phyloP scores from a whole-genome alignment of 1,140 invertebrate species.

The Parapsyche elsis region DNA sequence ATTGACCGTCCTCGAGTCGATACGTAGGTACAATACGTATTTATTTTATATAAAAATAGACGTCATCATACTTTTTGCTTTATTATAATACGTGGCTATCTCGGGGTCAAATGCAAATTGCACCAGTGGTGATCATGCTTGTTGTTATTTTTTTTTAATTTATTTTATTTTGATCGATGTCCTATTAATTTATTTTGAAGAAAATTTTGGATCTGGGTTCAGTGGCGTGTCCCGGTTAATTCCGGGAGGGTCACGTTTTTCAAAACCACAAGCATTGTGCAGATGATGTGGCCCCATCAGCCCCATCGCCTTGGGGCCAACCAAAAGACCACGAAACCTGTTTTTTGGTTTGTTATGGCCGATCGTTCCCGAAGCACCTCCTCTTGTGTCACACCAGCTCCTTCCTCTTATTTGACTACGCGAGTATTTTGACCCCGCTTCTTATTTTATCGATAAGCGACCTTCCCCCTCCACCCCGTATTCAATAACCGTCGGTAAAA shows the following conservation, averaged over 20 bases:
- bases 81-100: no score
- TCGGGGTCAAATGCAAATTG: no score
- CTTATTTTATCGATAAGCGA: no score
- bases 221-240: neutral
- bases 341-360: constrained; percentile 11
- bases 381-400: neutral
- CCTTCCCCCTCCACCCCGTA: no score
- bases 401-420: neutral
- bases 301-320: neutral
- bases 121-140: no score
- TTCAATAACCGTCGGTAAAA: no score
- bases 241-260: neutral
- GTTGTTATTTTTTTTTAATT: no score
- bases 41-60: no score
- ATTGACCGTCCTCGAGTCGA: no score
- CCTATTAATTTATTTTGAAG: no score
- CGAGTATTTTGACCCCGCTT: neutral
- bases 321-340: constrained; percentile 7
- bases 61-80: no score
- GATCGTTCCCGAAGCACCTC: neutral
- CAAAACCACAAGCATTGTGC: neutral
- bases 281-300: neutral
- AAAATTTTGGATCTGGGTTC: neutral
- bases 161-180: neutral
- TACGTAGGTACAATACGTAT: no score